Evolutionary conservation across 2,888 invertebrate species (phyloP), one percentile per base, ranked within the genome.

Genomic region (Carcina quercana): DNA sequence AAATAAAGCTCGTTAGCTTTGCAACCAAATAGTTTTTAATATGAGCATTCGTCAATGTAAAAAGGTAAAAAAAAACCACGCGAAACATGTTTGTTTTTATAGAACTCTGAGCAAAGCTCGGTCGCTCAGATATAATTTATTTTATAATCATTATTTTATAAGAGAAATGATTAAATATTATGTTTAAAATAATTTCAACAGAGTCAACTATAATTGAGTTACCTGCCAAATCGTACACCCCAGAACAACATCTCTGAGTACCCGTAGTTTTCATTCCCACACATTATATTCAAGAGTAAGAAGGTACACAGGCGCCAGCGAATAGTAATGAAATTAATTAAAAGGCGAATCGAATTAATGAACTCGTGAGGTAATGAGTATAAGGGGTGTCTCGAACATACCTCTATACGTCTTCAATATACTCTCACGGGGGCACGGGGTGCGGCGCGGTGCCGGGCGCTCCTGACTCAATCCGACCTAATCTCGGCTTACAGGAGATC

Each of bases 401-500:
- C 8, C 32, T 42, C 53, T 52, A 52, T 53, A 48, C 53, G 50
- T 54, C 52, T 57, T 48, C 54, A 55, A 60, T 59, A 60, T 54
- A 54, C 46, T 46, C 45, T 21, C 21, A 15, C 13, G 7, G 19
- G 8, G 6, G 6, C 19, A 19, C 14, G 50, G n/a, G n/a, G n/a
- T 57, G 56, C 46, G 53, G n/a, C n/a, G n/a, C n/a, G 22, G 12
- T 24, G 45, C 53, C 50, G 54, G 53, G 53, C 54, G 59, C 53
- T 12, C 50, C 53, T 53, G 48, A 44, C 59, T 52, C 56, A 62
- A 73, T 65, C 74, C 69, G 59, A 54, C 69, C 70, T 73, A 75
- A 76, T 72, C 76, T 69, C 56, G 55, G 75, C 70, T 75, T 76
- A 74, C 58, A 52, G 47, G 59, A 70, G 70, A 70, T 74, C 72